Evolutionary conservation across 1,140 invertebrate genomes (phyloP).

Genomic region (Metaphire vulgaris): DNA sequence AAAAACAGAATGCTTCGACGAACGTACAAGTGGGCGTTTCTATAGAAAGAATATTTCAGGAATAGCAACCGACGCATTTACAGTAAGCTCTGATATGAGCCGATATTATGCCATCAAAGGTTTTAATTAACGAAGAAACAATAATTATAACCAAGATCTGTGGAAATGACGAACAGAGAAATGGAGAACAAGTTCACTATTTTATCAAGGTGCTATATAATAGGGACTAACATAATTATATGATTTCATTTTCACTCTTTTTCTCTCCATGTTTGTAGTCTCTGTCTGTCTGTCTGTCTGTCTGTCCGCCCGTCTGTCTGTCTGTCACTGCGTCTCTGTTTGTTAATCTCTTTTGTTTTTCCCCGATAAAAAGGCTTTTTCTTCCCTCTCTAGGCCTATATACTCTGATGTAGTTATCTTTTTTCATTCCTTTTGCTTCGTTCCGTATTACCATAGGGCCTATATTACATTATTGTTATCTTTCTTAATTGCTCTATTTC

Average conservation of each 20-base stretch:
- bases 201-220: too few species aligned
- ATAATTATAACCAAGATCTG: neutral
- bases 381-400: neutral
- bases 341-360: too few species aligned
- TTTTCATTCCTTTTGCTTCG: neutral
- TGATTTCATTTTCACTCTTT: neutral
- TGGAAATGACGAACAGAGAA: neutral
- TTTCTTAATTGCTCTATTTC: too few species aligned
- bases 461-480: neutral
- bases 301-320: neutral
- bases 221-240: too few species aligned
- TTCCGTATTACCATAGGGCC: neutral
- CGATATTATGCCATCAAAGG: neutral
- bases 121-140: neutral
- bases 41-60: too few species aligned
- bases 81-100: too few species aligned
- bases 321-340: too few species aligned
- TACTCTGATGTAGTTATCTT: neutral
- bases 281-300: slow-evolving; percentile 1
- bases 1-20: too few species aligned
- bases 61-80: too few species aligned
- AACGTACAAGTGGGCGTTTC: too few species aligned
- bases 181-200: too few species aligned
- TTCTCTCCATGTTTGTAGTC: neutral
- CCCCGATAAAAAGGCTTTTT: neutral